Evolutionary conservation across 2,797 vertebrate species (phyloP), one percentile per base, ranked within the genome.

Genomic region (Lophotriccus pileatus): DNA sequence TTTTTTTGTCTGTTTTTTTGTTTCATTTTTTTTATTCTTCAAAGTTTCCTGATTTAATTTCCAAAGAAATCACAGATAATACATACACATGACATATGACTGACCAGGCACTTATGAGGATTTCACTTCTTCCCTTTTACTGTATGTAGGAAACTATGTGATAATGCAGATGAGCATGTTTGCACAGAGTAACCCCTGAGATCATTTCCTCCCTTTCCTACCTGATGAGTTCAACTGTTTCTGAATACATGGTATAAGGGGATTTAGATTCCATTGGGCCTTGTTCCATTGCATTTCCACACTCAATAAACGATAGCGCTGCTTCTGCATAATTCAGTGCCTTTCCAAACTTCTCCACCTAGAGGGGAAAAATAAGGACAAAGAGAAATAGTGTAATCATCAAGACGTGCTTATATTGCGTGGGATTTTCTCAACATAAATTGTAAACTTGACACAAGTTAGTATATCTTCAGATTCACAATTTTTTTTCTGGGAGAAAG

Each of bases 171-270:
- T 41, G 15, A 83, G 44, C 7, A 10, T 53, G 49, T 74, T 85
- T 94, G 56, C 34, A 89, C 7, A 41, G 52, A 89, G 37, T 36
- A 95, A 82, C 50, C 25, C n/a, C 36, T 56, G 23, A 44, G 8
- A 44, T 67, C 52, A 66, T 44, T 28, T 68, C 30, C 32, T 72
- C 83, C 34, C 30, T 68, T 43, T 82, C 85, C 97, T 96, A 99
- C 99, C 99, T 99, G 97, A 99, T 99, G 36, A 99, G 99, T 97
- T 99, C 99, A 95, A 99, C 99, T 5, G 99, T 99, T 98, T 99
- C 99, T 6, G 99, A 98, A 95, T 99, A 99, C 99, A 99, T 99
- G 37, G 99, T 98, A 22, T 99, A 99, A 15, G 99, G 99, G 89
- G 99, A 99, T 94, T 99, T 99, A 39, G 99, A 99, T 95, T 99